Base-by-base conservation (phyloP, 64 coral and sea anemone species). In the Acropora tenuis region DNA sequence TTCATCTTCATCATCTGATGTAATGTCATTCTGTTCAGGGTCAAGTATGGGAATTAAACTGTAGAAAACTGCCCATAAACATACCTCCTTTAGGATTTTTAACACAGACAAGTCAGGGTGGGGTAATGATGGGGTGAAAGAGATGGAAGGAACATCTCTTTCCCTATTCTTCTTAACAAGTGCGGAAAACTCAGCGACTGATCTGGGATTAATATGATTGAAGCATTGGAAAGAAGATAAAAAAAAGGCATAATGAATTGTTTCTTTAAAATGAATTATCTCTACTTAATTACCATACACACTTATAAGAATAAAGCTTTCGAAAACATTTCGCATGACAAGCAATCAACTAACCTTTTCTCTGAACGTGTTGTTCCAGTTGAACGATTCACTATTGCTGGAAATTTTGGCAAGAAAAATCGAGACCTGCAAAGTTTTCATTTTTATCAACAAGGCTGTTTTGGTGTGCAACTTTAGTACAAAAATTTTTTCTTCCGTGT, bases 81-180 rank as follows among this genome's bases (percentile, higher is more conserved):
- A 84, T 63, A 55, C 80, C 40, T 52, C 43, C 80, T 65, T 52
- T 63, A 84, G 80, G 60, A 53, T n/a, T 67, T 84, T 84, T 55
- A 84, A 68, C 57, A 43, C 80, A 59, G 30, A 40, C 52, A 76
- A 40, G 12, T 89, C 74, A 60, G 87, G 87, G 58, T 72, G 76
- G 65, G 75, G 52, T 80, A 53, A 6, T 60, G 41, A 66, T 30
- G 76, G 58, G 13, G 42, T 44, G 66, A 66, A 79, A 2, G 75
- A 67, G 77, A 80, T 18, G 66, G 88, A 90, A 44, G 79, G 55
- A 63, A 90, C 88, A 80, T 80, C 57, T 45, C 18, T 72, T 52
- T 80, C 43, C 46, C 88, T 53, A 71, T 90, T 90, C 48, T 61
- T 16, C 43, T 90, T 79, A 43, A 90, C 58, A 43, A 90, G 67